Evolutionary conservation across 2,888 invertebrate genomes (phyloP), one percentile per base, ranked within the genome.

Genomic region (Phyto melanocephala): DNA sequence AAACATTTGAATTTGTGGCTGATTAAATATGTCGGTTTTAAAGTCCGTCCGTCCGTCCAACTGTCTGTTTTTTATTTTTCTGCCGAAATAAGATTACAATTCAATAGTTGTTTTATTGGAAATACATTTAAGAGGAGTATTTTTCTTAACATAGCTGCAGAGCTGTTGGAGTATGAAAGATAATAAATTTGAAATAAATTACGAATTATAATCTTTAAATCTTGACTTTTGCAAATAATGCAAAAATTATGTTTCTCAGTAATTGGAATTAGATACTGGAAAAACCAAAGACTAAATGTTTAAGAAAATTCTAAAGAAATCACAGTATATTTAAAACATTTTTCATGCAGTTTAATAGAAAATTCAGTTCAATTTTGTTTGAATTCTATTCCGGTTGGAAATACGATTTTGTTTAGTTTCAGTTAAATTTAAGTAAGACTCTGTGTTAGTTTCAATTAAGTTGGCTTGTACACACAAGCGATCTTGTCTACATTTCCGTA

Each of bases 1-100:
- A 68, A 74, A 74, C 52, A 74, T 80, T 74, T 80, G 37, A 74
- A 74, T 74, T 68, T 80, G 60, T 54, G 45, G 20, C 67, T 80
- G 79, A 68, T 80, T 80, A 68, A 74, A 63, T 68, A 67, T 67
- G 15, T 50, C n/a, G 37, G 62, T 54, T 40, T 63, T 5, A 47
- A 24, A 10, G 7, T 10, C n/a, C n/a, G 40, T 45, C 42, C 10
- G 45, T 65, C 24, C 22, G 17, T 24, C 11, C 15, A 17, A 10
- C 8, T 24, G 6, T 5, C 28, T 28, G 28, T 5, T 6, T 28
- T 22, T 58, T 76, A 60, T 54, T 63, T 6, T 47, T 5, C 5
- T 28, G 15, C 24, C 52, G 2, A 13, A 22, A 63, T 35, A 68
- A 40, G 70, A 70, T 70, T 70, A 54, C 54, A 77, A 77, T 37